A percentile compares a stretch with the other conserved stretches of the same genome.
These are phyloP conservation scores for Chesias legatella DNA, from an alignment of 2,888 invertebrate genomes.

Conservation along the genomic window DNA sequence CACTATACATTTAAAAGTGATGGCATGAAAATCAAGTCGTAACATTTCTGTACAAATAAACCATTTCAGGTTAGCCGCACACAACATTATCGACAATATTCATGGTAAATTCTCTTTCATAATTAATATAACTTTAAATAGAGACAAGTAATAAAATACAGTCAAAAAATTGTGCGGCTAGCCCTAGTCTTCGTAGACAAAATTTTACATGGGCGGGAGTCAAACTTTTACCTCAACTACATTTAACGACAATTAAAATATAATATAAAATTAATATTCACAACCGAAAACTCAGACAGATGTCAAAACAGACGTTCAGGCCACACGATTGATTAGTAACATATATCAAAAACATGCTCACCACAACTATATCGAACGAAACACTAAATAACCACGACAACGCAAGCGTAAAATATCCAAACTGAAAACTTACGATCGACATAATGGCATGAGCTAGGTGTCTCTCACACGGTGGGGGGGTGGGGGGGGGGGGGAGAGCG, in stretches of 20 bases:
- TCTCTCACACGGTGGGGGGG: conserved; percentile 54
- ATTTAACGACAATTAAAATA: too few relatives aligned
- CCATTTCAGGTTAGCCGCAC: too few relatives aligned
- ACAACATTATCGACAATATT: too few relatives aligned
- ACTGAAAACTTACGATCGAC: conserved; percentile 74
- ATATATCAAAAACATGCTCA: conserved; percentile 20
- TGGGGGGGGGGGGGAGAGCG: conserved; percentile 18
- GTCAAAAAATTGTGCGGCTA: too few relatives aligned
- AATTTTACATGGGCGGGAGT: too few relatives aligned
- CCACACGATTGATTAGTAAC: conserved; percentile 23
- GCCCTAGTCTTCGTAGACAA: too few relatives aligned
- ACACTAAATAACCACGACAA: conserved; percentile 20
- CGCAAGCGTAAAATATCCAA: conserved; percentile 30
- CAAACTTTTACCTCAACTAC: too few relatives aligned
- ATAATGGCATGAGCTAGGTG: conserved; percentile 66
- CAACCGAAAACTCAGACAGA: too few relatives aligned
- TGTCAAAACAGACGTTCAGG: conserved; percentile 8
- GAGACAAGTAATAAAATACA: too few relatives aligned
- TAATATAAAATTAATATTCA: too few relatives aligned
- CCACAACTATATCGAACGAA: conserved; percentile 18
- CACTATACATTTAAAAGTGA: conserved; percentile 39
- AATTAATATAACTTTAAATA: too few relatives aligned
- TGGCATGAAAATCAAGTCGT: conserved; percentile 40
- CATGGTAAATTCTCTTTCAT: too few relatives aligned
- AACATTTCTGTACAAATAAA: neutral